These are phyloP conservation scores for Ryuthela nishihirai DNA, from an alignment of 2,888 invertebrate genomes.

Conservation along the genomic window DNA sequence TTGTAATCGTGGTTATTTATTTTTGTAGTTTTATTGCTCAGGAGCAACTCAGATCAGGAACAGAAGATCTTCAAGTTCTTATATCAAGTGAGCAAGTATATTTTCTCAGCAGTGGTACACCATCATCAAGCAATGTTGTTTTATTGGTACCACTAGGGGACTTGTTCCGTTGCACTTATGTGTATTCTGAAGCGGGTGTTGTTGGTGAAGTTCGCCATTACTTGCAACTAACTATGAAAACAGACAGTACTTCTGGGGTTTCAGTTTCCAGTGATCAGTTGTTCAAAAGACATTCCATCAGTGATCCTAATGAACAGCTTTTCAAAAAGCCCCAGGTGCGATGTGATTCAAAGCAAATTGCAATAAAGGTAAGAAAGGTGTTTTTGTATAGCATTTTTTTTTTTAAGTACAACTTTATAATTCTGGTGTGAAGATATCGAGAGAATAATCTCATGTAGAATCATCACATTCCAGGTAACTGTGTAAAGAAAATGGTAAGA, in stretches of 20 bases:
- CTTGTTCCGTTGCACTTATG: slow-evolving; percentile 44
- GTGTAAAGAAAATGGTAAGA: too few relatives aligned
- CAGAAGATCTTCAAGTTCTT: slow-evolving; percentile 76
- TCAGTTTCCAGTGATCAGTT: background rate
- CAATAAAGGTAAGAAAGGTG: slow-evolving; percentile 52
- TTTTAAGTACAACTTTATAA: background rate
- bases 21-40: slow-evolving; percentile 67
- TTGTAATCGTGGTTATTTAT: slow-evolving; percentile 26
- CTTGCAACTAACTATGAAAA: slow-evolving; percentile 62
- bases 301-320: slow-evolving; percentile 48
- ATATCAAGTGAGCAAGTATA: slow-evolving; percentile 70
- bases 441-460: too few relatives aligned
- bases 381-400: background rate
- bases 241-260: slow-evolving; percentile 56
- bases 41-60: slow-evolving; percentile 68
- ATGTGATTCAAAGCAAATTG: slow-evolving; percentile 68
- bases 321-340: slow-evolving; percentile 70
- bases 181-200: slow-evolving; percentile 27
- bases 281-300: slow-evolving; percentile 37
- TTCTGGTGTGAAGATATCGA: too few relatives aligned
- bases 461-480: too few relatives aligned
- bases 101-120: slow-evolving; percentile 59
- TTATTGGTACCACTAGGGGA: slow-evolving; percentile 47
- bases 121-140: slow-evolving; percentile 47
- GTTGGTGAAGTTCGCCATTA: slow-evolving; percentile 29